These are phyloP conservation scores for Apis florea DNA, from an alignment of 1,140 invertebrate genomes.

Conservation along the genomic window DNA sequence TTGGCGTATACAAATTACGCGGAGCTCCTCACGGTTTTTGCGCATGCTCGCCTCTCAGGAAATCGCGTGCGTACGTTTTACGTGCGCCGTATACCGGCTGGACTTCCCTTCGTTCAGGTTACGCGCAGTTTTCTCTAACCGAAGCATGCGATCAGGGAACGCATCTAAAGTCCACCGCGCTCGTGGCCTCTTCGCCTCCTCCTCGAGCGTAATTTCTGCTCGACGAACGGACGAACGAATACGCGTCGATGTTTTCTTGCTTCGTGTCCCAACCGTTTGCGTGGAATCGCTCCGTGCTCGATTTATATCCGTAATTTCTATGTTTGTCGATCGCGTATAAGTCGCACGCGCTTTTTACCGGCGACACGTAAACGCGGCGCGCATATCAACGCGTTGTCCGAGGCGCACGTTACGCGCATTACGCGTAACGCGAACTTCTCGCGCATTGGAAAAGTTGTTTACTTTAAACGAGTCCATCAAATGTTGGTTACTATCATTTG, in stretches of 20 bases:
- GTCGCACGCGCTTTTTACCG: constrained; percentile 27
- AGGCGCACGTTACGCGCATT: too few relatives aligned
- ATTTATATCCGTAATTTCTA: constrained; percentile 41
- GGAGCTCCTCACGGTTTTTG: constrained; percentile 7
- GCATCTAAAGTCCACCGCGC: not conserved
- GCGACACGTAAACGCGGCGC: constrained; percentile 8
- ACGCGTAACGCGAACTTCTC: not conserved
- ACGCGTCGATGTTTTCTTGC: constrained; percentile 1
- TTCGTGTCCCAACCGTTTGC: not conserved
- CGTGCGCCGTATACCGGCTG: constrained; percentile 8
- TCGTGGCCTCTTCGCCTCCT: not conserved
- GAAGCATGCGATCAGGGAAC: constrained; percentile 15
- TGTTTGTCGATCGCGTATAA: constrained; percentile 33
- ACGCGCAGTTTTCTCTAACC: constrained; percentile 5
- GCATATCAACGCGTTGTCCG: not conserved
- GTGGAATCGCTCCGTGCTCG: constrained; percentile 3
- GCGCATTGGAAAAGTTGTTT: not conserved
- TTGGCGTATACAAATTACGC: constrained; percentile 27
- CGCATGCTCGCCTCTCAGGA: not conserved
- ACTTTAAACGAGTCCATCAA: too few relatives aligned
- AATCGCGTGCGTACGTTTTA: constrained; percentile 34
- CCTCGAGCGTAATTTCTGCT: constrained; percentile 4
- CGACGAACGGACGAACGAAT: not conserved
- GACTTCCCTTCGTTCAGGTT: constrained; percentile 16
- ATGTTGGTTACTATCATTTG: not conserved